These are phyloP conservation scores for Phocoena phocoena DNA, from an alignment of 2,113 vertebrate genomes.

Conservation along the genomic window DNA sequence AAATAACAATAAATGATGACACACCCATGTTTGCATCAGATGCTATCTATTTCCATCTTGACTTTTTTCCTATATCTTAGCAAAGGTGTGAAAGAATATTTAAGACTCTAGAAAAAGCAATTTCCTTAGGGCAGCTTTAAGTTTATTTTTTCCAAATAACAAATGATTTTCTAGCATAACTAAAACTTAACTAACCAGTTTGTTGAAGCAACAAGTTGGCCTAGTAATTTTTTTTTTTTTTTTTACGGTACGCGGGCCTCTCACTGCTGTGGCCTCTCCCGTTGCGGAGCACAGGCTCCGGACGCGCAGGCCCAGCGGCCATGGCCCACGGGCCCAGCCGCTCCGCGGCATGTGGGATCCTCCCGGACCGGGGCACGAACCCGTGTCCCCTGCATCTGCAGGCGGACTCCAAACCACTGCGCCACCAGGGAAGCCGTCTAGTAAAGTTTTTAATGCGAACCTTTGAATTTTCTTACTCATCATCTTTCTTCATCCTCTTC, in stretches of 20 bases:
- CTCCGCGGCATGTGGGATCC: too few species aligned
- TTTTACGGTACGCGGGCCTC: too few species aligned
- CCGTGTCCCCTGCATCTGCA: too few species aligned
- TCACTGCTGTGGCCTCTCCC: too few species aligned
- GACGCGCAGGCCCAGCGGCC: too few species aligned
- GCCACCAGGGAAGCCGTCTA: background rate
- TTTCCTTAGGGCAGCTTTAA: background rate
- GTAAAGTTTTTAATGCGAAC: background rate
- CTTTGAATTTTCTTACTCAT: background rate
- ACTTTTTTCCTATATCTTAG: background rate
- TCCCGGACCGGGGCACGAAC: too few species aligned
- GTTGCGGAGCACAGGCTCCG: too few species aligned
- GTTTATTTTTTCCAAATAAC: background rate
- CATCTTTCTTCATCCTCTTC: background rate
- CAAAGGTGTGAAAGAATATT: background rate
- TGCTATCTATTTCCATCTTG: background rate
- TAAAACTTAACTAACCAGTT: background rate
- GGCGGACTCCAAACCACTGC: too few species aligned
- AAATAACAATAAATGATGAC: background rate
- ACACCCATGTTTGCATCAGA: background rate
- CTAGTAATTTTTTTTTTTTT: background rate
- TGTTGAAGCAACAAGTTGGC: background rate
- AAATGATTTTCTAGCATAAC: background rate
- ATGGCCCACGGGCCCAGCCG: too few species aligned
- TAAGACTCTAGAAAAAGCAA: background rate